Conservation (phyloP, 1,140 invertebrate species). For the Harpegnathos saltator region DNA sequence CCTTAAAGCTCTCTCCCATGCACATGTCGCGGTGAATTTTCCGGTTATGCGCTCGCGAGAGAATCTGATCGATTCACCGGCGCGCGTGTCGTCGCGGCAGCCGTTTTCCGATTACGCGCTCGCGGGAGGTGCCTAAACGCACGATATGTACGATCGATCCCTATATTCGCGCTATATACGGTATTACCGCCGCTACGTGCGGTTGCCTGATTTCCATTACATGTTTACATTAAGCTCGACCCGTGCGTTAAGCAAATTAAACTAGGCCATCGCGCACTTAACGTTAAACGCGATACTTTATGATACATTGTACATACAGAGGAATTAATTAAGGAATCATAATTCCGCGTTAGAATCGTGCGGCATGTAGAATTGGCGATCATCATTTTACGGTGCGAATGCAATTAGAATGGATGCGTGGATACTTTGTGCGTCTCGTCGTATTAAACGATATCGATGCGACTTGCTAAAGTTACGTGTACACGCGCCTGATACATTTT, state of each 20-base stretch:
- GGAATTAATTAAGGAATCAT: conserved; percentile 51
- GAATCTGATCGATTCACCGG: conserved; percentile 24
- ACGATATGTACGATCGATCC: conserved; percentile 25
- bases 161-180: conserved; percentile 11
- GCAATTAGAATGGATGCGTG: neutral
- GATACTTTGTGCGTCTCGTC: neutral
- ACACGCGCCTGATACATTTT: neutral
- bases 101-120: conserved; percentile 41
- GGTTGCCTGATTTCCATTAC: conserved; percentile 51
- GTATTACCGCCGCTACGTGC: conserved; percentile 13
- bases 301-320: neutral
- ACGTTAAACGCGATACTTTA: conserved; percentile 22
- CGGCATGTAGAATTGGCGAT: conserved; percentile 4
- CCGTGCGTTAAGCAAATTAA: conserved; percentile 30
- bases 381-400: neutral
- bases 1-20: conserved; percentile 24
- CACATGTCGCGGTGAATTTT: conserved; percentile 28
- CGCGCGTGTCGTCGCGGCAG: neutral
- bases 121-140: conserved; percentile 2
- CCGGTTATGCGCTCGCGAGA: conserved; percentile 31
- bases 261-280: conserved; percentile 36
- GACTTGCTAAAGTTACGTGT: neutral
- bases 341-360: conserved; percentile 13
- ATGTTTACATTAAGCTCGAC: conserved; percentile 32
- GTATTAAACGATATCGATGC: neutral